Base-by-base conservation (phyloP, 2,888 invertebrate species). In the Ophion slaviceki region DNA sequence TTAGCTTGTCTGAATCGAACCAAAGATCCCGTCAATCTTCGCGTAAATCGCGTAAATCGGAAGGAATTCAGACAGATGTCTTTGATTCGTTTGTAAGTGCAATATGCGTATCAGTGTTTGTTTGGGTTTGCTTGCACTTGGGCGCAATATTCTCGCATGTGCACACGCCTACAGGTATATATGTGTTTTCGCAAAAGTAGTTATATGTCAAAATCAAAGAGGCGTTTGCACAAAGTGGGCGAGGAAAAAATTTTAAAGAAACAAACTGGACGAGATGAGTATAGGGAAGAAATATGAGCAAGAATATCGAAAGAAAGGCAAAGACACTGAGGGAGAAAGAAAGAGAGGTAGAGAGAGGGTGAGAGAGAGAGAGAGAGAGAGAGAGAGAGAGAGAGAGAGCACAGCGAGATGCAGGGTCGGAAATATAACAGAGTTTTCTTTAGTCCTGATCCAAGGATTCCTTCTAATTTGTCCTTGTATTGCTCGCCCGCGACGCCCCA, bases 391-490 rank as follows among this genome's bases (percentile, higher is more conserved):
- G 1, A 8, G 40, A 40, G 40, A 40, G 6, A 28, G n/a, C 32
- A 57, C 14, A 57, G 11, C 47, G 83, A 61, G 77, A 70, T 75
- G 70, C 59, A 66, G 67, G 47, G 71, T 76, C 90, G 90, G 79
- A 86, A 78, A 47, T 82, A 90, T 91, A 92, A 92, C 91, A 88
- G 88, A 91, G 91, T 93, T 93, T 92, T 89, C 91, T 88, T 87
- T 85, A 90, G 87, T 89, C 90, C 80, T 88, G 87, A 86, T 17
- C 80, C 79, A 62, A 89, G 87, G 89, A 92, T 93, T 93, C 92
- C 91, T 92, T 92, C 92, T 93, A 93, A 93, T 94, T 93, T 92
- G 88, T 88, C 86, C 87, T 80, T 83, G 70, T 84, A 81, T 87
- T 76, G 72, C 71, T 82, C 88, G 87, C 85, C 86, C 70, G 47